Percentiles rank a stretch among this genome's conserved stretches.
These are phyloP conservation scores for Drosophila albomicans DNA, from an alignment of 1,140 invertebrate genomes.

Conservation along the genomic window DNA sequence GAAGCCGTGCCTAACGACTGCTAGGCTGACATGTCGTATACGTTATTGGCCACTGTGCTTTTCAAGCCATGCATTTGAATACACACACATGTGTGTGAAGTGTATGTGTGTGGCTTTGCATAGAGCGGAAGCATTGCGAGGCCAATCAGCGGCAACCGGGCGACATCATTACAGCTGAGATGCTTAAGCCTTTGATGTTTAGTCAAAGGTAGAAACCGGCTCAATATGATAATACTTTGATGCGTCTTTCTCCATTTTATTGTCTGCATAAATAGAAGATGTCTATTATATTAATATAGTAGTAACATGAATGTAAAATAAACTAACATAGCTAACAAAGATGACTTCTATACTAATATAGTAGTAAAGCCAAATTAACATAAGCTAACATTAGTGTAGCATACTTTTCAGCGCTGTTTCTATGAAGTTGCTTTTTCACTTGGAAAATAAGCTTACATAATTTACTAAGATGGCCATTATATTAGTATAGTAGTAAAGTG, in stretches of 20 bases:
- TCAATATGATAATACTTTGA: slow-evolving; percentile 2
- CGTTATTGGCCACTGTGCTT: slow-evolving; percentile 2
- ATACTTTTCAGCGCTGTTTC: no score
- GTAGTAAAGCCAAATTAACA: no score
- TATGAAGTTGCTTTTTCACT: no score
- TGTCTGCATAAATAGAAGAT: no score
- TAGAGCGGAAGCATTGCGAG: slow-evolving; percentile 7
- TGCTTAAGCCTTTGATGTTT: slow-evolving; percentile 24
- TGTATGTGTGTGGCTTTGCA: neutral
- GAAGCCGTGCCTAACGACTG: slow-evolving; percentile 3
- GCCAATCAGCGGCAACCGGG: slow-evolving; percentile 11
- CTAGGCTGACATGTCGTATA: neutral
- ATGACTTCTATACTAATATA: no score
- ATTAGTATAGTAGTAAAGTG: no score
- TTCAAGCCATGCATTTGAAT: slow-evolving; percentile 16
- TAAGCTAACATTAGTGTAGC: no score
- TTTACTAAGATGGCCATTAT: no score
- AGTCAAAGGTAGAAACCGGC: slow-evolving; percentile 5
- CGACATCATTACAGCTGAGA: slow-evolving; percentile 6
- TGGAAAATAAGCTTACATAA: no score
- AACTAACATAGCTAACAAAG: no score
- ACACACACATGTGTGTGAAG: neutral
- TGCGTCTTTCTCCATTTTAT: neutral
- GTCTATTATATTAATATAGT: no score
- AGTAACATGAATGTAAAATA: neutral